Evolutionary conservation across 2,113 vertebrate genomes (phyloP).

Genomic region (Mormoops blainvillei): DNA sequence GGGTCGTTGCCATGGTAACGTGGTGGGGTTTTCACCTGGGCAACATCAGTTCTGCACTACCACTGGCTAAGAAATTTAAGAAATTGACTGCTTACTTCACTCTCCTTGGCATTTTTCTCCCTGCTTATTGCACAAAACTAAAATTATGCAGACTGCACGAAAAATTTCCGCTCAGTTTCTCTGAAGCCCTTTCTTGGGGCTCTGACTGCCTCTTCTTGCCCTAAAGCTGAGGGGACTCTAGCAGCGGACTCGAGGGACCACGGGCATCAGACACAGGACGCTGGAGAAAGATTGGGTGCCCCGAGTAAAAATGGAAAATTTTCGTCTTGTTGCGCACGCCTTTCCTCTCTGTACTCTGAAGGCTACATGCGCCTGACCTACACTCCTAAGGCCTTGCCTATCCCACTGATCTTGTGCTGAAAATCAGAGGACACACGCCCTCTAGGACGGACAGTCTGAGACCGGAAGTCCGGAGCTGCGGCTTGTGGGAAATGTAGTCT

Average conservation of each 20-base stretch:
- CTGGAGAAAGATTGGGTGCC: background rate
- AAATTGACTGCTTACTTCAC: background rate
- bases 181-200: background rate
- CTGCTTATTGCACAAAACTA: background rate
- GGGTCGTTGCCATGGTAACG: background rate
- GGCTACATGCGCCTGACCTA: background rate
- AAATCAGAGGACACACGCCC: accelerated
- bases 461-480: accelerated
- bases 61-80: background rate
- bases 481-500: background rate
- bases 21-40: background rate
- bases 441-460: background rate
- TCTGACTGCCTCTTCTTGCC: background rate
- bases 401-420: background rate
- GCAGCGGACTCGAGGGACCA: background rate
- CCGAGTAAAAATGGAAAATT: background rate
- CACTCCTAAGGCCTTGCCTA: background rate
- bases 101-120: background rate
- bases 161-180: background rate
- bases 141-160: background rate
- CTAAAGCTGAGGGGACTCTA: background rate
- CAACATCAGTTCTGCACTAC: background rate
- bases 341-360: background rate
- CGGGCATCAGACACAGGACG: background rate
- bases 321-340: background rate